Conservation (phyloP, 2,888 invertebrate genomes). For the Phortica magna region DNA sequence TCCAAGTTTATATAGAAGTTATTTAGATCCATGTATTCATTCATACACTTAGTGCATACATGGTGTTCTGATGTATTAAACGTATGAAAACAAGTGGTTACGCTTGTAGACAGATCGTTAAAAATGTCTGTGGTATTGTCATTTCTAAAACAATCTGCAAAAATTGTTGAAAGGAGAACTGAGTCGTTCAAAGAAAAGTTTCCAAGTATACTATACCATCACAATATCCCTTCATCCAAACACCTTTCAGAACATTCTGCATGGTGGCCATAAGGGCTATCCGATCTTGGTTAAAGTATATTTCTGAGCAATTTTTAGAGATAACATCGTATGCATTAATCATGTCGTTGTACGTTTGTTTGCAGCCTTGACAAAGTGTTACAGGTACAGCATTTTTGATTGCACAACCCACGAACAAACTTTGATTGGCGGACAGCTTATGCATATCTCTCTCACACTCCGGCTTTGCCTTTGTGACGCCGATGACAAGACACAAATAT, state of each 20-base stretch:
- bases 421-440: slow-evolving; percentile 54
- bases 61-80: background rate
- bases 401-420: slow-evolving; percentile 56
- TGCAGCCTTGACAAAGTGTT: slow-evolving; percentile 57
- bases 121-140: slow-evolving; percentile 49
- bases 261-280: slow-evolving; percentile 64
- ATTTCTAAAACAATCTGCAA: slow-evolving; percentile 60
- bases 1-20: slow-evolving; percentile 64
- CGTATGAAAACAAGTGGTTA: background rate
- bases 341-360: background rate
- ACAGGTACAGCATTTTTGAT: slow-evolving; percentile 61
- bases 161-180: background rate
- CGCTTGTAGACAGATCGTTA: slow-evolving; percentile 40
- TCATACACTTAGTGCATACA: slow-evolving; percentile 48
- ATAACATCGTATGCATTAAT: slow-evolving; percentile 37
- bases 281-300: slow-evolving; percentile 66
- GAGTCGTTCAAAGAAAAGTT: background rate
- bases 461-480: background rate
- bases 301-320: slow-evolving; percentile 55
- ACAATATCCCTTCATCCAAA: slow-evolving; percentile 69
- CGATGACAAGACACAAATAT: too few species aligned
- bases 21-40: slow-evolving; percentile 57
- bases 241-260: slow-evolving; percentile 54
- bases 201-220: slow-evolving; percentile 53
- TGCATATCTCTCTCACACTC: slow-evolving; percentile 45